phyloP scores from a whole-genome alignment of 2,113 vertebrate species.

The Cebus imitator region DNA sequence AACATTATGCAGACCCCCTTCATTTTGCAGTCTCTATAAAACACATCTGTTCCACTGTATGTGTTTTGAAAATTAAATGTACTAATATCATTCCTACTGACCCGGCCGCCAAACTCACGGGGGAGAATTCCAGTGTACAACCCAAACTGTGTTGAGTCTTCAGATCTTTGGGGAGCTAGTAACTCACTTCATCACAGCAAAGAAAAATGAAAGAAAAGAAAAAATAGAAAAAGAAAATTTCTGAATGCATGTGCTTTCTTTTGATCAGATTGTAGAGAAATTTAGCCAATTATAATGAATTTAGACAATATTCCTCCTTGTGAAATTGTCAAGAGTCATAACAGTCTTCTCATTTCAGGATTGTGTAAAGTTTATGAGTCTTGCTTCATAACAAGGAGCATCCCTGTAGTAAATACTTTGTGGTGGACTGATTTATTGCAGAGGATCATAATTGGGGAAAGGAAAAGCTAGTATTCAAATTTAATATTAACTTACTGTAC shows the following conservation, averaged over 20 bases:
- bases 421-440: not conserved
- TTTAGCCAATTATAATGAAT: not conserved
- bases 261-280: not conserved
- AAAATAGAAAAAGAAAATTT: not conserved
- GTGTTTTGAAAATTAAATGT: slow-evolving; percentile 66
- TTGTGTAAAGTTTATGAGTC: not conserved
- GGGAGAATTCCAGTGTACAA: slow-evolving; percentile 42
- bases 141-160: slow-evolving; percentile 1
- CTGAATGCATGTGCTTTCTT: not conserved
- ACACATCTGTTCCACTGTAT: slow-evolving; percentile 62
- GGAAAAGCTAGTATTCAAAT: not conserved
- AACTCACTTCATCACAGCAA: slow-evolving; percentile 14
- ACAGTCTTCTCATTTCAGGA: not conserved
- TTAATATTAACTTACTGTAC: not conserved
- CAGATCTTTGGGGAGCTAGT: not conserved
- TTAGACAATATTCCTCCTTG: not conserved
- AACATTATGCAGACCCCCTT: slow-evolving; percentile 62
- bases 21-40: slow-evolving; percentile 53
- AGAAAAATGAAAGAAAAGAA: not conserved
- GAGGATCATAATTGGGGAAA: not conserved
- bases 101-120: slow-evolving; percentile 42
- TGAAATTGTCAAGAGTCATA: not conserved
- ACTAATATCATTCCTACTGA: slow-evolving; percentile 52
- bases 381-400: not conserved
- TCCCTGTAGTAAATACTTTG: not conserved